Conservation (phyloP, 2,888 invertebrate species). For the Lottia gigantea region DNA sequence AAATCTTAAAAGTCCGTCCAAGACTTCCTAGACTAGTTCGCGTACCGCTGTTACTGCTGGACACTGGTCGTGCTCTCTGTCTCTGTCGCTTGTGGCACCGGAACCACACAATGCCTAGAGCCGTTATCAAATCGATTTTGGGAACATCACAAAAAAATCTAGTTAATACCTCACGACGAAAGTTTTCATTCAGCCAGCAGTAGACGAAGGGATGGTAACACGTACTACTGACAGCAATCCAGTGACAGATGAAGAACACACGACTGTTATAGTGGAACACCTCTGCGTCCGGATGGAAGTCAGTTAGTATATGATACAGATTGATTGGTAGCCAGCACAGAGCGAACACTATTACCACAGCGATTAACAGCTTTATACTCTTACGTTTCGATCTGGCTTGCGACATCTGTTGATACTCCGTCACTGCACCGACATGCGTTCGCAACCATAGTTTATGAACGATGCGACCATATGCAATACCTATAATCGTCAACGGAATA, state of each 20-base stretch:
- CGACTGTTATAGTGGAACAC: slow-evolving; percentile 64
- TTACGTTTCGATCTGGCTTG: slow-evolving; percentile 67
- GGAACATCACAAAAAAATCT: slow-evolving; percentile 40
- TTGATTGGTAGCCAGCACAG: slow-evolving; percentile 71
- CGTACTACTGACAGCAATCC: slow-evolving; percentile 70
- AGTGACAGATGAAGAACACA: slow-evolving; percentile 68
- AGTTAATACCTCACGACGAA: slow-evolving; percentile 63
- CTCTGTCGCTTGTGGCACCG: neutral
- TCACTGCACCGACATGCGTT: slow-evolving; percentile 66
- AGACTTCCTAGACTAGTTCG: neutral
- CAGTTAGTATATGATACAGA: slow-evolving; percentile 68
- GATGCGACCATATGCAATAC: slow-evolving; percentile 66
- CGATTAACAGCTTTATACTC: slow-evolving; percentile 70
- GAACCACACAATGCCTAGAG: neutral
- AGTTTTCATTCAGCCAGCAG: slow-evolving; percentile 70
- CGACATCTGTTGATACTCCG: slow-evolving; percentile 64
- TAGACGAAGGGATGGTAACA: slow-evolving; percentile 71
- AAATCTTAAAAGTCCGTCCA: neutral
- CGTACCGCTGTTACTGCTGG: neutral
- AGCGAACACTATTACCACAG: slow-evolving; percentile 69
- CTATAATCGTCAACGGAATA: slow-evolving; percentile 67
- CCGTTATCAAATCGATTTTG: slow-evolving; percentile 8
- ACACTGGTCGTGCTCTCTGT: neutral
- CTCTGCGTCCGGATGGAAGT: slow-evolving; percentile 59
- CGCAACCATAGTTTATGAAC: slow-evolving; percentile 63